Conservation (phyloP, 2,888 invertebrate genomes). For the Luperina testacea region DNA sequence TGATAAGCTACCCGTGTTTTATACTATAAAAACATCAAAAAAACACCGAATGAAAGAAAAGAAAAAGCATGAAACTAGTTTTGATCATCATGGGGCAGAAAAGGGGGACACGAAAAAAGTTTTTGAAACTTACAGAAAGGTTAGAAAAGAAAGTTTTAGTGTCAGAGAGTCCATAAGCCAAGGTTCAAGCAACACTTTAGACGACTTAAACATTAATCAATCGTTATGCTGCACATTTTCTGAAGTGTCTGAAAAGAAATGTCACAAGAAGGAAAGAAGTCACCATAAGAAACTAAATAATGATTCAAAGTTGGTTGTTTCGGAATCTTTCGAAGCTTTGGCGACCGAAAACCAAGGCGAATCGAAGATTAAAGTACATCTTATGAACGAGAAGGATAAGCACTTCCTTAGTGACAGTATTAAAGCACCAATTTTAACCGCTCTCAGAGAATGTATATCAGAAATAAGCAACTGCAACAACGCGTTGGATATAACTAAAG, state of each 20-base stretch:
- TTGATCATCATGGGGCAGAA: conserved; percentile 60
- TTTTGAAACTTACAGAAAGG: conserved; percentile 71
- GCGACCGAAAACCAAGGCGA: conserved; percentile 78
- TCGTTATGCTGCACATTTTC: conserved; percentile 81
- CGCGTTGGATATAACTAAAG: conserved; percentile 69
- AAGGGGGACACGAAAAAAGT: conserved; percentile 72
- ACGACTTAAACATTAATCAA: conserved; percentile 81
- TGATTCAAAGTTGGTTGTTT: conserved; percentile 71
- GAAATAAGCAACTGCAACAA: conserved; percentile 72
- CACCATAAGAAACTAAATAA: conserved; percentile 62
- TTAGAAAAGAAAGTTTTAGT: conserved; percentile 73
- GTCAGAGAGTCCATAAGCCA: conserved; percentile 74
- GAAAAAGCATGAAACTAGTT: conserved; percentile 55
- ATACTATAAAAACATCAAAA: conserved; percentile 79
- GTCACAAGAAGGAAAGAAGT: conserved; percentile 69
- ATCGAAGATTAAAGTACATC: conserved; percentile 82
- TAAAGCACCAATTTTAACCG: conserved; percentile 78
- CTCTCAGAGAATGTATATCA: conserved; percentile 79
- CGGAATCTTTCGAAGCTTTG: conserved; percentile 83
- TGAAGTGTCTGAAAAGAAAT: conserved; percentile 79
- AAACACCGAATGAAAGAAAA: conserved; percentile 72
- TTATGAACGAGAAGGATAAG: conserved; percentile 84
- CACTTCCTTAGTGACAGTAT: conserved; percentile 79
- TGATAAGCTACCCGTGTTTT: conserved; percentile 74
- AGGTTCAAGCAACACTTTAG: conserved; percentile 80